These are phyloP conservation scores for Pangasius krempfi DNA, from an alignment of 2,797 vertebrate species.

Conservation along the genomic window DNA sequence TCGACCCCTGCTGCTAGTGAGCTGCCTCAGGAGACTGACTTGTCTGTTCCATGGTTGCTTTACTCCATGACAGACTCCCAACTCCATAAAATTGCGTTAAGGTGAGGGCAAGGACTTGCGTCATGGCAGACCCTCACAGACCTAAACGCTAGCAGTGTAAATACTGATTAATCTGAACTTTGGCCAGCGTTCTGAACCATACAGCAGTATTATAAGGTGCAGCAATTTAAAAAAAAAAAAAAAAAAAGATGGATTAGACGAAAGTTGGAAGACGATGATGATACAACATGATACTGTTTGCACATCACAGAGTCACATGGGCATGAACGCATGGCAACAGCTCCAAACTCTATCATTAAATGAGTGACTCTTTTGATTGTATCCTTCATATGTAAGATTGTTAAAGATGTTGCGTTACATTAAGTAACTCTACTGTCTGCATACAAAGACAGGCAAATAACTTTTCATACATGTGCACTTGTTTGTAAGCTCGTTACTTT, in stretches of 20 bases:
- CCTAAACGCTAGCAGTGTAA: not conserved
- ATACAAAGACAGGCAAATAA: not conserved
- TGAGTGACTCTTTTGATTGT: not conserved
- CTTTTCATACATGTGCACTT: not conserved
- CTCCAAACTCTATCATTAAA: not conserved
- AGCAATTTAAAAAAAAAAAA: too few relatives aligned
- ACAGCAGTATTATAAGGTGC: not conserved
- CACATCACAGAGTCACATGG: not conserved
- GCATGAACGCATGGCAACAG: not conserved
- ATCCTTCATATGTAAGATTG: not conserved
- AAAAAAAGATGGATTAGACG: not conserved
- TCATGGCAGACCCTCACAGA: not conserved
- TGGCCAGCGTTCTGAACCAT: not conserved
- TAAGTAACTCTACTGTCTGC: too few relatives aligned
- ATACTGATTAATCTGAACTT: not conserved
- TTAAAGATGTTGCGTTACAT: not conserved
- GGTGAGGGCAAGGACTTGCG: conserved; percentile 61
- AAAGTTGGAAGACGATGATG: not conserved
- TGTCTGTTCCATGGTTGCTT: conserved; percentile 43
- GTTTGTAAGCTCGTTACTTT: not conserved
- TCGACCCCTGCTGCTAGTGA: not conserved
- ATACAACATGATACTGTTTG: not conserved
- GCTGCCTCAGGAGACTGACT: conserved; percentile 20
- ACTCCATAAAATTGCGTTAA: conserved; percentile 67
- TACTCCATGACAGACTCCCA: conserved; percentile 73